Evolutionary conservation across 1,140 invertebrate genomes (phyloP).

Genomic region (Leptopilina clavipes): DNA sequence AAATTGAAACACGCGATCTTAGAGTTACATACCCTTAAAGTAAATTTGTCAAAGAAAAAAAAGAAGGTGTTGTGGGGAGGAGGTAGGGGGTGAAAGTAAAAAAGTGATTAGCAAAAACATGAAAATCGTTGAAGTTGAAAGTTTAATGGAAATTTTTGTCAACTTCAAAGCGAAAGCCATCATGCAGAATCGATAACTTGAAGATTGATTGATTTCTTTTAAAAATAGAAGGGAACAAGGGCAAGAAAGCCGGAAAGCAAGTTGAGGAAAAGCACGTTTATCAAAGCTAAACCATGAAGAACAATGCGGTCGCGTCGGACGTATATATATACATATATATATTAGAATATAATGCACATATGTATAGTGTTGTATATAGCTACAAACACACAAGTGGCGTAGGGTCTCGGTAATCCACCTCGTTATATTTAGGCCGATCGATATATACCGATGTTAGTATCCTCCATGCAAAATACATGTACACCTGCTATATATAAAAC

Average conservation of each 20-base stretch:
- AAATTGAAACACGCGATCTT: no score
- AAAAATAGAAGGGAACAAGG: not conserved
- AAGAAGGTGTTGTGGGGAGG: no score
- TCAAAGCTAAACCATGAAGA: slow-evolving; percentile 26
- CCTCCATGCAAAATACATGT: slow-evolving; percentile 51
- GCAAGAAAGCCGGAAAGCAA: slow-evolving; percentile 15
- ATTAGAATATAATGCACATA: not conserved
- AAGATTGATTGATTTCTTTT: slow-evolving; percentile 18
- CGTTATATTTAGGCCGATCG: slow-evolving; percentile 69
- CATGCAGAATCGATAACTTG: not conserved
- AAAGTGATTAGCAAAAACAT: not conserved
- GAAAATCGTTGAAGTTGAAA: not conserved
- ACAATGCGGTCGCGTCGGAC: slow-evolving; percentile 46
- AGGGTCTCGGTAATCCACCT: slow-evolving; percentile 50
- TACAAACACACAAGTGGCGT: slow-evolving; percentile 41
- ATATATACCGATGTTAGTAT: slow-evolving; percentile 67
- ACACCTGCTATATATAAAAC: slow-evolving; percentile 44
- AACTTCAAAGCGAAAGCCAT: not conserved
- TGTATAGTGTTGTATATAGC: not conserved
- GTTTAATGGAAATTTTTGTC: not conserved
- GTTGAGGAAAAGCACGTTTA: slow-evolving; percentile 26
- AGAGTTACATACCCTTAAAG: no score
- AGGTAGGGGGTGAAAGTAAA: not conserved
- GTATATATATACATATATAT: slow-evolving; percentile 23
- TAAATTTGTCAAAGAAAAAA: no score